These are phyloP conservation scores for Myzus persicae DNA, from an alignment of 1,140 invertebrate genomes.

Conservation along the genomic window DNA sequence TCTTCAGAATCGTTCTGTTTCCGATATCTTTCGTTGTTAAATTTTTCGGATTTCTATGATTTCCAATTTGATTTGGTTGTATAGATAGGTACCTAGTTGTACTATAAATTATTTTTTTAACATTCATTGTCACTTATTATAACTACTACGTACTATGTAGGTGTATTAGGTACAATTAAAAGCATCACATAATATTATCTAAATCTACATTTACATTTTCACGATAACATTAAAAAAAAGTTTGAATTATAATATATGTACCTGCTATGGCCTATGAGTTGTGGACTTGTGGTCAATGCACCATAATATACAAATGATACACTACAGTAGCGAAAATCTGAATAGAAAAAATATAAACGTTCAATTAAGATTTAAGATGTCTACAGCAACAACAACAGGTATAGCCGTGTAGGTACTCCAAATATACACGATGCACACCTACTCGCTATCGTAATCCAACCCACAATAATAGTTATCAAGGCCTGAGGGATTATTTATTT, in stretches of 20 bases:
- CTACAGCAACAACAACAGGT: background rate
- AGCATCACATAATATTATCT: background rate
- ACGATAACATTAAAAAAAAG: background rate
- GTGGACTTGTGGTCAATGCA: background rate
- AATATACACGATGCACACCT: background rate
- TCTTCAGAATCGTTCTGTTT: background rate
- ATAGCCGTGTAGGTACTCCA: background rate
- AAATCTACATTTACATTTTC: background rate
- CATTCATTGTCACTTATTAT: background rate
- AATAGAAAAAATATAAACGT: background rate
- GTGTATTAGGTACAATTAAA: background rate
- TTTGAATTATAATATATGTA: background rate
- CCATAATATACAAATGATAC: background rate
- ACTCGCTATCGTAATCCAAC: background rate
- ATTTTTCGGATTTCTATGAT: background rate
- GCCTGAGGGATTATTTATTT: constrained; percentile 5
- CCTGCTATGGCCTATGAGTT: too few species aligned
- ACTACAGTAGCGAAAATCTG: background rate
- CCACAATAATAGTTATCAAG: background rate
- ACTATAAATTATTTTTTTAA: background rate
- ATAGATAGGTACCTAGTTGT: background rate
- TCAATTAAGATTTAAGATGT: background rate
- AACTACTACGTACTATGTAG: too few species aligned
- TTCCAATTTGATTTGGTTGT: background rate
- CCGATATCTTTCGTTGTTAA: background rate